Base-by-base conservation (phyloP, 1,140 invertebrate species). In the Drosophila oshimai region DNA sequence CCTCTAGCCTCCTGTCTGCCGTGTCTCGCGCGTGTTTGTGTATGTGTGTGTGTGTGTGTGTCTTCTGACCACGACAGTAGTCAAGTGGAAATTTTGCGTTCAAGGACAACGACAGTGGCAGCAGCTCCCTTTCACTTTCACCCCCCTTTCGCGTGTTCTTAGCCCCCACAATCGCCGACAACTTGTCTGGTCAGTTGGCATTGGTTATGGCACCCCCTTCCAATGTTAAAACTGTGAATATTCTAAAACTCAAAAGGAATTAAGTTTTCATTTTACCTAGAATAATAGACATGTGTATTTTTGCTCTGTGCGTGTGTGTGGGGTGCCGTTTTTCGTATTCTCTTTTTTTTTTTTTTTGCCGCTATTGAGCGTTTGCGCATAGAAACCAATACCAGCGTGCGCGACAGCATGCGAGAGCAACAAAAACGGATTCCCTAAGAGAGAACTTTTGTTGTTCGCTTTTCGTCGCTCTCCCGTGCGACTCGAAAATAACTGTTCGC, bases 31-130 rank as follows among this genome's bases (percentile, higher is more conserved):
- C 12, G 26, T 49, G 54, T 20, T 18, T 12, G 29, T 24, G 44
- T 18, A 12, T 17, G 53, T 33, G 41, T 47, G 68, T 50, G 20
- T 24, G 69, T 39, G 29, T 49, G 41, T 31, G 51, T 79, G 65
- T 49, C 51, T 62, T 80, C 55, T 58, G 74, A 79, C 50, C 79
- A 79, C 74, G 44, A 84, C 75, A 67, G 71, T 75, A 79, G 55
- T 74, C 70, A 74, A 86, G 75, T 86, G 72, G 67, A 86, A 80
- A 86, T 86, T 83, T 86, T 80, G 80, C 72, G 81, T 87, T 86
- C 80, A 86, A 86, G 80, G 80, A 86, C 80, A 87, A 68, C 75
- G 51, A 39, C 51, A 67, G 60, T 79, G 54, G 41, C 45, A 39
- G 31, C 73, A 37, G 41, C 26, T 53, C 31, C 33, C 55, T 41